Evolutionary conservation across 1,140 invertebrate species (phyloP), one percentile per base, ranked within the genome.

Genomic region (Drosophila simulans): DNA sequence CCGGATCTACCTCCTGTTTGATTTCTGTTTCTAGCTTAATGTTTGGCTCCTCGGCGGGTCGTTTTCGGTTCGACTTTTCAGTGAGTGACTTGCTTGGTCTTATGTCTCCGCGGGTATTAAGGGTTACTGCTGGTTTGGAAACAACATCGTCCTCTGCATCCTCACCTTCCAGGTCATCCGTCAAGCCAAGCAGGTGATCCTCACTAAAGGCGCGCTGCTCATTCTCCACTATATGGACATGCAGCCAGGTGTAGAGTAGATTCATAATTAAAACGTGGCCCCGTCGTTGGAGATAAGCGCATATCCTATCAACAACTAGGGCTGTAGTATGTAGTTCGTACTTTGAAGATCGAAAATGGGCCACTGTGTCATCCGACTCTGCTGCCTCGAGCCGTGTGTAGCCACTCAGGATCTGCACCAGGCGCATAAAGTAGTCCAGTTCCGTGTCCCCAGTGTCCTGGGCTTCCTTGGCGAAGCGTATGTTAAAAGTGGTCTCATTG

Each of bases 191-290:
- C 15, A 92, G 42, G 35, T 89, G 60, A 77, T 91, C 92, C 62
- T 92, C 93, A 77, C 56, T 86, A 91, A 79, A 79, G 20, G 77
- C 46, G 0, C 59, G 72, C 35, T 81, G 93, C 57, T 91, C 80
- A 76, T 93, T 71, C 79, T 92, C 88, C 20, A 94, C 93, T 80
- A 94, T 92, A 65, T 94, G 94, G 64, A 94, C 93, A 62, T 94
- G 93, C 64, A 94, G 93, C 94, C 94, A 95, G n/a, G 93, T 94
- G 65, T 94, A 93, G 13, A 94, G 83, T 71, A 95, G 94, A 93
- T 95, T 95, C 92, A 95, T 94, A 70, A 96, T 91, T 70, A 95
- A 93, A 25, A 95, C 94, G 93, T 96, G 95, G 1, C 95, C 95
- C 83, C 95, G 94, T 80, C 94, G 95, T 27, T 94, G 93, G 43